A percentile compares a stretch with the other conserved stretches of the same genome.
Conservation (phyloP, 1,140 invertebrate species). For the Macrostomum lignano region DNA sequence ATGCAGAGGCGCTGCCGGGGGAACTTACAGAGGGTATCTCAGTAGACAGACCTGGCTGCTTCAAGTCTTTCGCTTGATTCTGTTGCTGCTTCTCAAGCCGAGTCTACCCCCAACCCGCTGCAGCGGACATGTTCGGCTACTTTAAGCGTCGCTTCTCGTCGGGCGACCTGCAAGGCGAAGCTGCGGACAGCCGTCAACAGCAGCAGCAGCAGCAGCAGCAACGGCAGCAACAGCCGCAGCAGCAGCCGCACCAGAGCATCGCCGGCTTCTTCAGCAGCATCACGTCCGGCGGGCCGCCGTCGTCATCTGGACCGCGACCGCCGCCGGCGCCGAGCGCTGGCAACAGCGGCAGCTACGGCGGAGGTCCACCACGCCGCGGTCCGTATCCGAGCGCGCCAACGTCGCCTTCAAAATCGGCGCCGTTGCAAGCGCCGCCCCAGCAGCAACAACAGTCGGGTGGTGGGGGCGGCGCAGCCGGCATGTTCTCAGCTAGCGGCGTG, state of each 20-base stretch:
- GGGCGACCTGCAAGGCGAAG: constrained; percentile 22
- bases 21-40: too few relatives aligned
- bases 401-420: constrained; percentile 3
- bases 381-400: constrained; percentile 7
- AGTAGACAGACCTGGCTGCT: too few relatives aligned
- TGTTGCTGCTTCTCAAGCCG: not conserved
- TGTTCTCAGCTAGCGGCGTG: too few relatives aligned
- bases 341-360: too few relatives aligned
- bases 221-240: not conserved
- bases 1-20: too few relatives aligned
- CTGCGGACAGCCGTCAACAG: constrained; percentile 9
- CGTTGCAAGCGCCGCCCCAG: too few relatives aligned
- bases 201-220: not conserved
- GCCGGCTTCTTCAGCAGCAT: not conserved
- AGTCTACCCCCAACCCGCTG: not conserved
- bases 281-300: not conserved
- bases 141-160: constrained; percentile 20
- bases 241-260: not conserved
- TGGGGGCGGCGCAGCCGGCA: constrained; percentile 8
- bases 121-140: constrained; percentile 1
- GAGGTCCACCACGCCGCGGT: too few relatives aligned
- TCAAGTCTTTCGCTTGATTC: not conserved
- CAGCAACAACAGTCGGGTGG: too few relatives aligned
- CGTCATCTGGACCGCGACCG: not conserved
- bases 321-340: not conserved